Evolutionary conservation across 2,888 invertebrate species (phyloP).

Genomic region (Cephus nigrinus): DNA sequence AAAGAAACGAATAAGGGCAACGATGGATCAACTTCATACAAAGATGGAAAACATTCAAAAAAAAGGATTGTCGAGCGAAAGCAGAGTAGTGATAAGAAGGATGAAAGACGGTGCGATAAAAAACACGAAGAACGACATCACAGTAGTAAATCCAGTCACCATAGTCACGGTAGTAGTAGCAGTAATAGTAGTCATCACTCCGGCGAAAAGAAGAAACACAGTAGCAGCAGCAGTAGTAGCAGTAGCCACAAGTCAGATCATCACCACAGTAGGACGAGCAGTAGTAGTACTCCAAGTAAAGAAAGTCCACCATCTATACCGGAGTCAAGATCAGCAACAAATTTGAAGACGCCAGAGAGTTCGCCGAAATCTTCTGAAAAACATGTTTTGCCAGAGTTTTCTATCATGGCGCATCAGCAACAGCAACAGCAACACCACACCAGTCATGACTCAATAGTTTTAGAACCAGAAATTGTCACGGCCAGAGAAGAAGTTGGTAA

Average conservation of each 20-base stretch:
- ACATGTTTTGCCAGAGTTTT: background rate
- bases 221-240: slow-evolving; percentile 26
- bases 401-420: slow-evolving; percentile 20
- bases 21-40: background rate
- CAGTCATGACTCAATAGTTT: slow-evolving; percentile 20
- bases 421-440: slow-evolving; percentile 8
- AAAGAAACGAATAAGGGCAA: slow-evolving; percentile 19
- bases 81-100: slow-evolving; percentile 28
- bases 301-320: slow-evolving; percentile 24
- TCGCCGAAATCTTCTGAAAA: background rate
- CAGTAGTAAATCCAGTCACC: slow-evolving; percentile 13
- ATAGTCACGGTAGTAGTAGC: slow-evolving; percentile 3
- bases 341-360: slow-evolving; percentile 5
- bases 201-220: slow-evolving; percentile 47
- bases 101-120: slow-evolving; percentile 37
- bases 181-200: slow-evolving; percentile 29
- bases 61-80: slow-evolving; percentile 24
- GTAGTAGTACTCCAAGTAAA: slow-evolving; percentile 24
- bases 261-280: slow-evolving; percentile 31
- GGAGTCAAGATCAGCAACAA: slow-evolving; percentile 24
- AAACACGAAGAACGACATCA: slow-evolving; percentile 26
- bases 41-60: slow-evolving; percentile 17
- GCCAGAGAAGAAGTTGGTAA: slow-evolving; percentile 53
- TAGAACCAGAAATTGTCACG: slow-evolving; percentile 40
- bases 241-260: slow-evolving; percentile 27